Base-by-base conservation (phyloP, 2,113 vertebrate genomes). In the Varanus salvator region DNA sequence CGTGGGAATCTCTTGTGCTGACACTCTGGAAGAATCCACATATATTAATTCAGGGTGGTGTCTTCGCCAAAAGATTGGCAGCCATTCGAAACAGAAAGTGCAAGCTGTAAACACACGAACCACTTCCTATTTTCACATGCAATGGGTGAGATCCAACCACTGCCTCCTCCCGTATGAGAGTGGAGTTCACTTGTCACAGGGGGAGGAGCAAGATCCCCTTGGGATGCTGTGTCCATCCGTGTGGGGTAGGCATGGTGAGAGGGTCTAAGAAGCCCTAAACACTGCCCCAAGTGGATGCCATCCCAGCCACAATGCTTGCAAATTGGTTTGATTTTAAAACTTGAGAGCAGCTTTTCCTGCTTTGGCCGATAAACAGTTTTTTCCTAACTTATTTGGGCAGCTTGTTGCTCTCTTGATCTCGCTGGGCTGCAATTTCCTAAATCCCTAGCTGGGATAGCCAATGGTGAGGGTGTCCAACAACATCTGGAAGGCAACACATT, bases 31-130 rank as follows among this genome's bases (percentile, higher is more conserved):
- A 75, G 25, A 74, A 74, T 82, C 69, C 31, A 74, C 54, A 25
- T 52, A 83, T 89, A 89, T 83, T 89, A 83, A 89, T 89, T 89
- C 74, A 89, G 52, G 52, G 34, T 69, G 44, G 21, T 68, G 31
- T 74, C 57, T 88, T 74, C 48, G 34, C 52, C 64, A 1, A 29
- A 25, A n/a, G 29, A 75, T 31, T 74, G 69, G 80, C 50, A 89
- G 52, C 14, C 74, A 60, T 44, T 60, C 27, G 57, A 87, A 88
- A 74, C 19, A 60, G n/a, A 89, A 75, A 74, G 8, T 27, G 25
- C 50, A 82, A 14, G 2, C 7, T 38, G 69, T 54, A 29, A 69
- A 71, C 31, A 34, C 44, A 69, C 71, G 31, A 82, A 38, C 54
- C 2, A 3, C 19, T 88, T 74, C 64, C 48, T n/a, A 17, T 34